These are phyloP conservation scores for Anhinga anhinga DNA, from an alignment of 2,113 vertebrate genomes.

Conservation along the genomic window DNA sequence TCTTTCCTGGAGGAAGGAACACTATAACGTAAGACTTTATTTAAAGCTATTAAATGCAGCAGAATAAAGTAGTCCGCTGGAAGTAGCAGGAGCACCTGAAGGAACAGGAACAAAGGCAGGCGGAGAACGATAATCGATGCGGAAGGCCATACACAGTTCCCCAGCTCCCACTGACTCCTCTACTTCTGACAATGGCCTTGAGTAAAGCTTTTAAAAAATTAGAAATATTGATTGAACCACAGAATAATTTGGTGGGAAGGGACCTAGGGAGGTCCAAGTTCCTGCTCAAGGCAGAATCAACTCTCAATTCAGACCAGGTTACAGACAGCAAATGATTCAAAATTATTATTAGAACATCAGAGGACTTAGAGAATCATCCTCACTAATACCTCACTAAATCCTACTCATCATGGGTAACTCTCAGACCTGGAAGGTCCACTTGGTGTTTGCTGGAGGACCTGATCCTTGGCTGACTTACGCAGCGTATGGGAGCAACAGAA, in stretches of 20 bases:
- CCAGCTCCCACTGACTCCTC: neutral
- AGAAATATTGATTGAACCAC: neutral
- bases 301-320: neutral
- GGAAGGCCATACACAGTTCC: neutral
- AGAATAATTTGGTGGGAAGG: neutral
- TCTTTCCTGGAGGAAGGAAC: constrained; percentile 11
- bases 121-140: neutral
- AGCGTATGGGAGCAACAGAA: neutral
- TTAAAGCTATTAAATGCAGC: constrained; percentile 36
- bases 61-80: constrained; percentile 25
- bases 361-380: constrained; percentile 25
- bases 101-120: neutral
- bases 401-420: constrained; percentile 26
- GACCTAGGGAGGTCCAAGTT: neutral
- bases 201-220: constrained; percentile 7
- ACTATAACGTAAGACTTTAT: constrained; percentile 42
- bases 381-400: constrained; percentile 51
- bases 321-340: neutral
- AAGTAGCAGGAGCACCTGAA: constrained; percentile 36
- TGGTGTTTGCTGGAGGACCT: neutral
- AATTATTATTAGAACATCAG: constrained; percentile 38
- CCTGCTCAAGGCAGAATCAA: neutral
- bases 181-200: constrained; percentile 19
- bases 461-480: neutral
- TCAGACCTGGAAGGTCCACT: constrained; percentile 45